Percentiles rank a stretch among this genome's conserved stretches.
phyloP scores from a whole-genome alignment of 2,888 invertebrate species.

The Pseudococcus jackbeardsleyi region DNA sequence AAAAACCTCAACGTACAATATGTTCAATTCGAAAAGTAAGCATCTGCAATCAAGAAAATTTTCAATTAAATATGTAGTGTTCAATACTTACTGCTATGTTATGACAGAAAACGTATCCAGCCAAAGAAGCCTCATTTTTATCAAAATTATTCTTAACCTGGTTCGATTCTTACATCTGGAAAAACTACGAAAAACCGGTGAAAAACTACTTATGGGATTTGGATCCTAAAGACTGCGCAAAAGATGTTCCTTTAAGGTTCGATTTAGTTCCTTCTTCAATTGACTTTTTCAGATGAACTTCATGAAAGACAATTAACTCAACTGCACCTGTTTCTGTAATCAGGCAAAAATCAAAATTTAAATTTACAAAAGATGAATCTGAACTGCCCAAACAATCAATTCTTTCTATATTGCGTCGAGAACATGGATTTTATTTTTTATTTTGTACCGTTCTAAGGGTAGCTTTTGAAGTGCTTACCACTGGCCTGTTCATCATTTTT shows the following conservation, averaged over 20 bases:
- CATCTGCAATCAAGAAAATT: too few relatives aligned
- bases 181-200: not conserved
- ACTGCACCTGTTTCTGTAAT: not conserved
- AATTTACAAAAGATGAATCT: not conserved
- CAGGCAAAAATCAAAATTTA: not conserved
- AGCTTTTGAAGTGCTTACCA: not conserved
- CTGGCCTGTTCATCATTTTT: not conserved
- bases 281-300: not conserved
- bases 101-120: not conserved
- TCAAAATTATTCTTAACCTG: conserved; percentile 36
- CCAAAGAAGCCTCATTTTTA: conserved; percentile 1
- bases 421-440: not conserved
- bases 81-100: not conserved
- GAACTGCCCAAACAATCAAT: not conserved
- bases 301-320: too few relatives aligned
- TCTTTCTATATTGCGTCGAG: not conserved
- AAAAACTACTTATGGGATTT: not conserved
- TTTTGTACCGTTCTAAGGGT: not conserved
- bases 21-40: not conserved
- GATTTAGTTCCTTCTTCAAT: not conserved
- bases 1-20: not conserved
- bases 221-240: not conserved
- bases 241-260: not conserved
- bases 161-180: conserved; percentile 14
- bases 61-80: not conserved